Percentiles rank a stretch among this genome's conserved stretches.
phyloP scores from a whole-genome alignment of 2,797 vertebrate genomes.

The Mus minutoides region DNA sequence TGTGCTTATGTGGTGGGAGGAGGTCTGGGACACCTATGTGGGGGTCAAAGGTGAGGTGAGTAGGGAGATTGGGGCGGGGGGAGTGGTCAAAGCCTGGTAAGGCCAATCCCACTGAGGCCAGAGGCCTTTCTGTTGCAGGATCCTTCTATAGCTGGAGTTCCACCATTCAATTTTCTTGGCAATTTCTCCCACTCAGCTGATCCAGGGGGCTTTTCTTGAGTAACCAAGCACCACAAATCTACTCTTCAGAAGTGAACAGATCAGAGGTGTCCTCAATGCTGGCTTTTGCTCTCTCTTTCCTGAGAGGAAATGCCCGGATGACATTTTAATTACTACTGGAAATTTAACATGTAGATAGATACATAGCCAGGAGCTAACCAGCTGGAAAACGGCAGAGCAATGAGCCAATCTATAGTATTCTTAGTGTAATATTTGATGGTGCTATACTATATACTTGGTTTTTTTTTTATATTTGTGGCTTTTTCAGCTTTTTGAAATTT shows the following conservation, averaged over 20 bases:
- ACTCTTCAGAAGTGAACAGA: not conserved
- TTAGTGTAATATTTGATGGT: not conserved
- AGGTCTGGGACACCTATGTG: constrained; percentile 5
- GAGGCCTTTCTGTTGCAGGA: constrained; percentile 23
- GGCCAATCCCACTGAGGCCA: not conserved
- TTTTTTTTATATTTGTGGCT: not conserved
- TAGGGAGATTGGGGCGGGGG: not conserved
- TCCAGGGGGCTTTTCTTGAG: not conserved
- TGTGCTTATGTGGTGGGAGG: not conserved
- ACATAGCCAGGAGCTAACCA: not conserved
- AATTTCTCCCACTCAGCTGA: not conserved
- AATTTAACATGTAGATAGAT: not conserved
- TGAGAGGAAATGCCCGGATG: not conserved
- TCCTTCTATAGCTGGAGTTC: not conserved
- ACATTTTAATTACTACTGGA: constrained; percentile 18
- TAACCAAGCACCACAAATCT: not conserved
- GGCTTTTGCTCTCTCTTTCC: not conserved
- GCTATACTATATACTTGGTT: not conserved
- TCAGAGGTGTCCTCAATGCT: not conserved
- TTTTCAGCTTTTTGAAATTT: constrained; percentile 44
- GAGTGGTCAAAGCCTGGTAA: not conserved
- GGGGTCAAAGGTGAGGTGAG: not conserved
- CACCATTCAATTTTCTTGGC: not conserved
- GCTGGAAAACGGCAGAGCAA: not conserved
- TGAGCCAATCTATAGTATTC: not conserved